Conservation (phyloP, 2,888 invertebrate genomes). For the Adineta ricciae region DNA sequence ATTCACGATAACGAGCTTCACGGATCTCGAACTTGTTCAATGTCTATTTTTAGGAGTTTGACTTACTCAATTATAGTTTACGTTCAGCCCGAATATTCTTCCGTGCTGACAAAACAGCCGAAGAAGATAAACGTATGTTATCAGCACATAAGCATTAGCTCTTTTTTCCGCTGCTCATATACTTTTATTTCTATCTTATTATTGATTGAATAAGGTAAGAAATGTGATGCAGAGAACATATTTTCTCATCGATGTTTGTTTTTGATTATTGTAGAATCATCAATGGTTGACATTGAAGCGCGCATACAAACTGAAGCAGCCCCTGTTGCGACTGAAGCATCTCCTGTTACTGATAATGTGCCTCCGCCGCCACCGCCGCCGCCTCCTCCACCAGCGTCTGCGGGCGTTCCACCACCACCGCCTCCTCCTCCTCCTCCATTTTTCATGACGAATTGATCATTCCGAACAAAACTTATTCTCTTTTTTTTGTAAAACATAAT, state of each 20-base stretch:
- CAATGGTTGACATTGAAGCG: background rate
- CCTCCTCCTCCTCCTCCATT: background rate
- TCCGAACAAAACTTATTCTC: background rate
- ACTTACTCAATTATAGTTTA: conserved; percentile 75
- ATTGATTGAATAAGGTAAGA: background rate
- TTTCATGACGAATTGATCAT: background rate
- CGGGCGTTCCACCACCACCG: background rate
- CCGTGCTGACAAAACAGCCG: conserved; percentile 49
- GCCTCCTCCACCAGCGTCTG: background rate
- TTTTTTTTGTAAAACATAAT: background rate
- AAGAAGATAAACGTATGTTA: conserved; percentile 21
- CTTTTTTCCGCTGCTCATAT: background rate
- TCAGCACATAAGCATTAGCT: background rate
- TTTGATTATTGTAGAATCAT: background rate
- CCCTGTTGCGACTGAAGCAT: background rate
- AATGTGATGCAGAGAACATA: background rate
- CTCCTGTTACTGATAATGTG: background rate
- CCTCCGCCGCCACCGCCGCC: background rate
- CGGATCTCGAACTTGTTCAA: too few species aligned
- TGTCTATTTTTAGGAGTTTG: conserved; percentile 66
- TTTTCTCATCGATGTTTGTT: too few species aligned
- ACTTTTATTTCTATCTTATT: background rate
- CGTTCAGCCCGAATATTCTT: conserved; percentile 92
- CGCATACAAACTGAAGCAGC: background rate
- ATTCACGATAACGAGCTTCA: too few species aligned